Evolutionary conservation across 2,113 vertebrate genomes (phyloP).

Genomic region (Kobus ellipsiprymnus): DNA sequence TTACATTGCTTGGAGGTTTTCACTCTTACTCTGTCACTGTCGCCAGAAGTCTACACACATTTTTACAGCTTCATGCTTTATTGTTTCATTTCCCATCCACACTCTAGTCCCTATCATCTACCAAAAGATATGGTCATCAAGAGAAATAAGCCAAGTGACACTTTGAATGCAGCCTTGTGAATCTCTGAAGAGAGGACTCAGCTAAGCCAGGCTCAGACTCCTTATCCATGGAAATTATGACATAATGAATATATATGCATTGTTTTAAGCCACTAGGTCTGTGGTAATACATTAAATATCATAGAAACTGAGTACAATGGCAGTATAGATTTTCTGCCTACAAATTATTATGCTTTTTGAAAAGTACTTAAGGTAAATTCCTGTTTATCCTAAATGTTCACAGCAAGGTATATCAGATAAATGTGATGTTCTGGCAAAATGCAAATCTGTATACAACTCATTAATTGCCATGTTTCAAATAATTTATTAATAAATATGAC

Average conservation of each 20-base stretch:
- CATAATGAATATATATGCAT: background rate
- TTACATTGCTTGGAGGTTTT: background rate
- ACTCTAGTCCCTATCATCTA: background rate
- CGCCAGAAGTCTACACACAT: background rate
- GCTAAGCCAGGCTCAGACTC: background rate
- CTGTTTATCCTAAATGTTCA: background rate
- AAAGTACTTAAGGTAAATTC: slow-evolving; percentile 8
- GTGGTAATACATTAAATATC: background rate
- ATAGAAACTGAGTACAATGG: background rate
- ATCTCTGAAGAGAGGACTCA: background rate
- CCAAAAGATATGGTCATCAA: background rate
- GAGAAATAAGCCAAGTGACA: background rate
- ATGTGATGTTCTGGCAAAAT: background rate
- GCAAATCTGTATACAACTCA: background rate
- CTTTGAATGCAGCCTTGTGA: background rate
- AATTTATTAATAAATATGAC: background rate
- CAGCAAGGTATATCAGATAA: background rate
- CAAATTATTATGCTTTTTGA: background rate
- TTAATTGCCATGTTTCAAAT: background rate
- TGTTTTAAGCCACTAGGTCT: background rate
- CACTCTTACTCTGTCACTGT: background rate
- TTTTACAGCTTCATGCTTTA: background rate
- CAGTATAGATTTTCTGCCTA: background rate
- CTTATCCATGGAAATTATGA: background rate
- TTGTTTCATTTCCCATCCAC: background rate